phyloP scores from a whole-genome alignment of 1,140 invertebrate genomes.

The Bathynomus jamesi region DNA sequence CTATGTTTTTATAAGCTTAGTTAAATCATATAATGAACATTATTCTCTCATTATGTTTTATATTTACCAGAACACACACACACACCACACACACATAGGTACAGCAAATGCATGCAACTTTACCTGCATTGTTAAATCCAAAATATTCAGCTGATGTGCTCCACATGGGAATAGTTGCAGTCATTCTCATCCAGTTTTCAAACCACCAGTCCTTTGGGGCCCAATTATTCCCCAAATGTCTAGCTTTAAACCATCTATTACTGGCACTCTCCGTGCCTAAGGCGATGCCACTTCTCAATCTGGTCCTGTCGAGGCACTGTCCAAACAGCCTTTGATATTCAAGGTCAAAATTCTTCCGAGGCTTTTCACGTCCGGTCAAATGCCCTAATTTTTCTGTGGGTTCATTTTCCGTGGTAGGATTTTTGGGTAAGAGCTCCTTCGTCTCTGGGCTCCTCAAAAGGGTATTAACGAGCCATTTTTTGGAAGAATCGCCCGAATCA shows the following conservation, averaged over 20 bases:
- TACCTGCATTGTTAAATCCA: neutral
- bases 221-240: neutral
- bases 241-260: neutral
- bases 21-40: too few species aligned
- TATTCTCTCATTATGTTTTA: too few species aligned
- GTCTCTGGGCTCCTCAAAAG: neutral
- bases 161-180: neutral
- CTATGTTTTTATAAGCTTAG: too few species aligned
- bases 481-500: too few species aligned
- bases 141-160: neutral
- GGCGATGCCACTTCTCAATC: neutral
- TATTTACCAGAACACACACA: too few species aligned
- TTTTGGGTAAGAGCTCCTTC: neutral
- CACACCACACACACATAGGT: too few species aligned
- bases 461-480: too few species aligned
- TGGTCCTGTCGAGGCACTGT: neutral
- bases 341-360: neutral
- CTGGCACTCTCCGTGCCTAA: too few species aligned
- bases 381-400: neutral
- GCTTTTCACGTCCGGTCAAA: neutral
- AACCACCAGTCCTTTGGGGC: neutral
- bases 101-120: too few species aligned
- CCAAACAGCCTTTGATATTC: neutral
- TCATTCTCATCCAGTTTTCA: neutral
- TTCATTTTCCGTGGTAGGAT: neutral